Base-by-base conservation (phyloP, 2,113 vertebrate genomes). In the Hyperoodon ampullatus region DNA sequence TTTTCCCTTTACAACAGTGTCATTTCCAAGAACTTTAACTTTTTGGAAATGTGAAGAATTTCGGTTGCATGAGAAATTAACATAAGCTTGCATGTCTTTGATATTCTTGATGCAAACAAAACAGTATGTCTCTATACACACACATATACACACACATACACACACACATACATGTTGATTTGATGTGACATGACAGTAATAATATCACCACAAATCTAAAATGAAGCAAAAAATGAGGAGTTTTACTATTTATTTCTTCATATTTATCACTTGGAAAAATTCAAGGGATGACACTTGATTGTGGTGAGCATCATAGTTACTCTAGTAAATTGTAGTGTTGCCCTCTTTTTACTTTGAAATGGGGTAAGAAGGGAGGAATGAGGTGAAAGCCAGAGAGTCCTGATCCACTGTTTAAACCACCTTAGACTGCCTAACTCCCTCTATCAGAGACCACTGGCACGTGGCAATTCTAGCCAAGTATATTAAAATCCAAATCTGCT, bases 1-100 rank as follows among this genome's bases (percentile, higher is more conserved):
- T 39, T 88, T 65, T 65, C 21, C 55, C 33, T 81, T 94, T 21
- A 61, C 1, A 71, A 72, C 18, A 71, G 39, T 21, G 28, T 60
- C 42, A 66, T 58, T 84, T 66, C 35, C 16, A 75, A 94, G 18
- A 53, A 68, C n/a, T 55, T 58, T 18, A 61, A 61, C 18, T 39
- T 71, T 81, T 71, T 80, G 26, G 23, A 61, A 90, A 66, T 35
- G 11, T 75, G 19, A 65, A 63, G 13, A 44, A 4, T 42, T 65
- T 75, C 18, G 35, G 19, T 89, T 89, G 14, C 78, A 90, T 65
- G n/a, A 94, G 75, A 88, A 66, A 94, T 33, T 18, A n/a, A 88
- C n/a, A 44, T 47, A 66, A 42, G 47, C 13, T 30, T 75, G 14
- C 14, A 14, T 66, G 58, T 83, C 55, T 47, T 70, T 30, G 8